A percentile compares a stretch with the other conserved stretches of the same genome.
Conservation (phyloP, 2,888 invertebrate species). For the Microchrysa polita region DNA sequence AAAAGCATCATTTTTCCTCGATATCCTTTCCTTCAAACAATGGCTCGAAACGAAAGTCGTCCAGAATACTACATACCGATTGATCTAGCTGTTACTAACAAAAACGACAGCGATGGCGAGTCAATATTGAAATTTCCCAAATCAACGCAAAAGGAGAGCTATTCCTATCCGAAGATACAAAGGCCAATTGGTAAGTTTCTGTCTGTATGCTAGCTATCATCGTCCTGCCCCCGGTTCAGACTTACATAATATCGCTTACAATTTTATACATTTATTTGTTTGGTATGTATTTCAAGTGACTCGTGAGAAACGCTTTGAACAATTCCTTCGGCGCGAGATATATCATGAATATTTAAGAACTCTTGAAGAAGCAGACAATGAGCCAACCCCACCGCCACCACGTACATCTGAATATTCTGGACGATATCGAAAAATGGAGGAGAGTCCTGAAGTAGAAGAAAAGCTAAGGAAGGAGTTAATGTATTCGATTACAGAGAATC, state of each 20-base stretch:
- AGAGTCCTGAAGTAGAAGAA: constrained; percentile 52
- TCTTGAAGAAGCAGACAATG: constrained; percentile 31
- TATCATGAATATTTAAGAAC: constrained; percentile 59
- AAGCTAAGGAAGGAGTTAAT: constrained; percentile 55
- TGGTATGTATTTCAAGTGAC: constrained; percentile 42
- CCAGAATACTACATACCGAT: constrained; percentile 23
- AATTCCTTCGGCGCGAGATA: constrained; percentile 61
- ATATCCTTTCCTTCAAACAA: not conserved
- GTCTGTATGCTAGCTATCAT: no score
- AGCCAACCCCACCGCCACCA: constrained; percentile 37
- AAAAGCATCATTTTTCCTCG: not conserved
- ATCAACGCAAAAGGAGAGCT: constrained; percentile 12
- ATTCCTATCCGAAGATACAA: constrained; percentile 3
- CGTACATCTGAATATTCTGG: constrained; percentile 58
- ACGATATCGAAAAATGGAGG: constrained; percentile 55
- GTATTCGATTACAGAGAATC: constrained; percentile 56
- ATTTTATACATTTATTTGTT: not conserved
- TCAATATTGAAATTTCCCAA: constrained; percentile 23
- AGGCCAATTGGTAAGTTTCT: constrained; percentile 27
- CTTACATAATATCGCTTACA: no score
- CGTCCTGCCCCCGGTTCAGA: no score
- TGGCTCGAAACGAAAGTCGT: constrained; percentile 29
- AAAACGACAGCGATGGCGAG: constrained; percentile 10
- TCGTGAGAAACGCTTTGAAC: constrained; percentile 57
- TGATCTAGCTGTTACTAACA: not conserved